Percentiles rank a stretch among this genome's conserved stretches.
These are phyloP conservation scores for Anhinga anhinga DNA, from an alignment of 2,113 vertebrate species.

Conservation along the genomic window DNA sequence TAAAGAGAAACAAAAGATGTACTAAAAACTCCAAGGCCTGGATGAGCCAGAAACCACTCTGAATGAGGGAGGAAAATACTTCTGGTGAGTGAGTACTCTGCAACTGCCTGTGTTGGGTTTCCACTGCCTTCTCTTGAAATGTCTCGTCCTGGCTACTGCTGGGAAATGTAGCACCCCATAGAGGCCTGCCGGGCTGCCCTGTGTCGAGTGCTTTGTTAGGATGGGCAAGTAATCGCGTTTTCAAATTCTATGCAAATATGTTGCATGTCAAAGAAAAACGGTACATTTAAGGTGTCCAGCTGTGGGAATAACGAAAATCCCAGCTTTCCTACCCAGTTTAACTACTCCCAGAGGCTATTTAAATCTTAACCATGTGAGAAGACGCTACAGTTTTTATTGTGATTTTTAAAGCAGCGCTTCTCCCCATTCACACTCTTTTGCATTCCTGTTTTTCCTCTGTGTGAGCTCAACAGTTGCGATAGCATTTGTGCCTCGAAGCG, in stretches of 20 bases:
- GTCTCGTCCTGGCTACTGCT: constrained; percentile 28
- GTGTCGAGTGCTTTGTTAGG: background rate
- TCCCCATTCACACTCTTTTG: background rate
- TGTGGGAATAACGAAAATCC: background rate
- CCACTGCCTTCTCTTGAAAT: background rate
- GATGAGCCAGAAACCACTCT: constrained; percentile 42
- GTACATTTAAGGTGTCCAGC: constrained; percentile 5
- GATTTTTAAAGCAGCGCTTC: background rate
- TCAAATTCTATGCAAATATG: background rate
- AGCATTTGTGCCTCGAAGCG: background rate
- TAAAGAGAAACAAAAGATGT: constrained; percentile 39
- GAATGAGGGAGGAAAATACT: constrained; percentile 32
- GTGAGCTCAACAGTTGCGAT: background rate
- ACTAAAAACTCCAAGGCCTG: background rate
- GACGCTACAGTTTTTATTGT: background rate
- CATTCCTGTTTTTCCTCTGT: background rate
- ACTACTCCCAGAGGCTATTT: background rate
- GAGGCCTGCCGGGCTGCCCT: background rate
- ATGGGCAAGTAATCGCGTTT: background rate
- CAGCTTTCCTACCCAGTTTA: background rate
- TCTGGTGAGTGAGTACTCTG: background rate
- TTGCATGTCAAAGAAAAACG: background rate
- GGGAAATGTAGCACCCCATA: background rate
- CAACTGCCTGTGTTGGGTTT: constrained; percentile 11
- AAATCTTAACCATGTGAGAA: background rate